These are phyloP conservation scores for Piaya cayana DNA, from an alignment of 2,113 vertebrate genomes.

Conservation along the genomic window DNA sequence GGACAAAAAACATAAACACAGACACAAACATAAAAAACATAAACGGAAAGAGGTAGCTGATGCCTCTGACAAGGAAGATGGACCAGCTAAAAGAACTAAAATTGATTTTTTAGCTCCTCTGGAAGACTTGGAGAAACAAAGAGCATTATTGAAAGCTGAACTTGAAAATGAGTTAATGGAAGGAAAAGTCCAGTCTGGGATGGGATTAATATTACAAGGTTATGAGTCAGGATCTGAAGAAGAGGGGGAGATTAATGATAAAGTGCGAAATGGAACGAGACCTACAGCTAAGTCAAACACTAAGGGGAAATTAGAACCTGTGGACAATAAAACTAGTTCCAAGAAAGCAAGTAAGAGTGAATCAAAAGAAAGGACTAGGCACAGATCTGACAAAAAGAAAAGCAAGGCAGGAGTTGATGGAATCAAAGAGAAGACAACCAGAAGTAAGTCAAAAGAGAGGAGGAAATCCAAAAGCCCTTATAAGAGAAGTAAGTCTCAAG, in stretches of 20 bases:
- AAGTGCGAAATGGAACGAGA: conserved; percentile 87
- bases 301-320: conserved; percentile 87
- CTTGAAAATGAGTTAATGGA: conserved; percentile 98
- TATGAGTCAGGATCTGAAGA: conserved; percentile 98
- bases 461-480: conserved; percentile 85
- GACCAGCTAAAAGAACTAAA: conserved; percentile 90
- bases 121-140: conserved; percentile 97
- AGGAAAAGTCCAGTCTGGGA: conserved; percentile 97
- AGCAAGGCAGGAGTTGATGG: conserved; percentile 75
- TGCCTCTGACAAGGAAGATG: conserved; percentile 81
- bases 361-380: conserved; percentile 87
- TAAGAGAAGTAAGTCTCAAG: conserved; percentile 84
- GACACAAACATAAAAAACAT: conserved; percentile 97
- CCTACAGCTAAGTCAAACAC: conserved; percentile 77
- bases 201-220: conserved; percentile 97
- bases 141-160: conserved; percentile 97
- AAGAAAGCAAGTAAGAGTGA: conserved; percentile 89
- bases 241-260: conserved; percentile 90
- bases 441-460: conserved; percentile 90
- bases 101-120: conserved; percentile 93
- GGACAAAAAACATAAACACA: conserved; percentile 93
- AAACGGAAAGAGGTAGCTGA: conserved; percentile 87
- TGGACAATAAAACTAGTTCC: conserved; percentile 84
- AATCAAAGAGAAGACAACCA: conserved; percentile 78
- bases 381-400: conserved; percentile 90